phyloP scores from a whole-genome alignment of 2,797 vertebrate species.

The Oreortyx pictus region DNA sequence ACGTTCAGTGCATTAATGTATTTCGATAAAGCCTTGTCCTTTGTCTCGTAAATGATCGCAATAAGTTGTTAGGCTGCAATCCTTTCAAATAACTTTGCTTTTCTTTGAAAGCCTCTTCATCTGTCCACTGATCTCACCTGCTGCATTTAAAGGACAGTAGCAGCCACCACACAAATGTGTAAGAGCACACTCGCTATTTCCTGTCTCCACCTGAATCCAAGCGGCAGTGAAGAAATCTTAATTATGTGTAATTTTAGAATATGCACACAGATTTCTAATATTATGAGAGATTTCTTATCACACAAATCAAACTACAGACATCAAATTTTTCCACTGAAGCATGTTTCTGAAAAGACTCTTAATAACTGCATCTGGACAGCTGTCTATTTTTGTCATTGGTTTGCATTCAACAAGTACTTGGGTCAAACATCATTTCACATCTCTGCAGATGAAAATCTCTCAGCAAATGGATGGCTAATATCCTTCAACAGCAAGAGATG shows the following conservation, averaged over 20 bases:
- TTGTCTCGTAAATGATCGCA: neutral
- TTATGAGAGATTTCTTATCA: neutral
- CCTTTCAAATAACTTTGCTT: neutral
- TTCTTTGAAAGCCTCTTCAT: neutral
- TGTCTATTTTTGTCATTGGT: neutral
- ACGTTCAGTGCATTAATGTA: neutral
- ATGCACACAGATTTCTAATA: neutral
- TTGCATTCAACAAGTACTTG: slow-evolving; percentile 47
- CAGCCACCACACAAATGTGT: neutral
- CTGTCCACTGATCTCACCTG: neutral
- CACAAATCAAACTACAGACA: neutral
- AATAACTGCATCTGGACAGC: neutral
- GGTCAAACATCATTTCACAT: slow-evolving; percentile 68
- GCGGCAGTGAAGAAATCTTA: neutral
- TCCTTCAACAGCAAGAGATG: slow-evolving; percentile 70
- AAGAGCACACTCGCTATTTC: neutral
- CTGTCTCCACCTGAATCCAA: neutral
- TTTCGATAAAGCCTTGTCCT: neutral
- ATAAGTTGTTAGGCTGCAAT: neutral
- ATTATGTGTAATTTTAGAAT: neutral
- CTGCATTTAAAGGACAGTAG: neutral
- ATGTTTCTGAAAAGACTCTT: neutral
- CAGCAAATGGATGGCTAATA: slow-evolving; percentile 66
- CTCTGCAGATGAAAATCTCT: slow-evolving; percentile 69
- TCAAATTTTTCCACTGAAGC: accelerated